Conservation (phyloP, 2,797 vertebrate genomes). For the Muscicapa comitata region DNA sequence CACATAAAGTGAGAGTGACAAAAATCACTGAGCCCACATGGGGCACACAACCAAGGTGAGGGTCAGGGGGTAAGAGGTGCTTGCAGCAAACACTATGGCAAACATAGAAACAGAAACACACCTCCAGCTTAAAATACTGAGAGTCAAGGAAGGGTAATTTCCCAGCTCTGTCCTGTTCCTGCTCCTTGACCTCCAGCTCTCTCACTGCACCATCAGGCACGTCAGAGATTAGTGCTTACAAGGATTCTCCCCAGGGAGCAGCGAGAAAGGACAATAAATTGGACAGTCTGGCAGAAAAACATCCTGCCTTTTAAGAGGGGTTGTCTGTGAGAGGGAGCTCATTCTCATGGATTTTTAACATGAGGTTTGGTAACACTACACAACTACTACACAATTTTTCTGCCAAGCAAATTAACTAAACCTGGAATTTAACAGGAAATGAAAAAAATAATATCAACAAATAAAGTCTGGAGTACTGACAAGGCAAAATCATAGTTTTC, state of each 20-base stretch:
- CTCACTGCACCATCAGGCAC: not conserved
- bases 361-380: not conserved
- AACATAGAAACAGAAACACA: not conserved
- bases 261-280: not conserved
- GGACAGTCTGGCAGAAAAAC: not conserved
- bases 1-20: not conserved
- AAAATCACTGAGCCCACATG: not conserved
- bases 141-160: not conserved
- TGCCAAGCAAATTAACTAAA: not conserved
- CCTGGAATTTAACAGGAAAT: not conserved
- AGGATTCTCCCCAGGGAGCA: not conserved
- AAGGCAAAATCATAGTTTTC: not conserved
- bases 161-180: not conserved
- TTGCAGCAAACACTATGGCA: not conserved
- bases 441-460: not conserved
- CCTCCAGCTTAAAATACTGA: not conserved
- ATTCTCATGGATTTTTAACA: not conserved
- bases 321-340: not conserved
- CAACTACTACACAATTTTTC: no score
- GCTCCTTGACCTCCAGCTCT: not conserved
- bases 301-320: not conserved
- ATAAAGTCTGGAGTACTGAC: not conserved
- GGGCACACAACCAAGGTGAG: fast-evolving
- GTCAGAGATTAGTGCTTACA: not conserved
- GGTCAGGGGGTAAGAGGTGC: not conserved